Evolutionary conservation across 2,113 vertebrate species (phyloP), one percentile per base, ranked within the genome.

Genomic region (Dasyornis broadbenti): DNA sequence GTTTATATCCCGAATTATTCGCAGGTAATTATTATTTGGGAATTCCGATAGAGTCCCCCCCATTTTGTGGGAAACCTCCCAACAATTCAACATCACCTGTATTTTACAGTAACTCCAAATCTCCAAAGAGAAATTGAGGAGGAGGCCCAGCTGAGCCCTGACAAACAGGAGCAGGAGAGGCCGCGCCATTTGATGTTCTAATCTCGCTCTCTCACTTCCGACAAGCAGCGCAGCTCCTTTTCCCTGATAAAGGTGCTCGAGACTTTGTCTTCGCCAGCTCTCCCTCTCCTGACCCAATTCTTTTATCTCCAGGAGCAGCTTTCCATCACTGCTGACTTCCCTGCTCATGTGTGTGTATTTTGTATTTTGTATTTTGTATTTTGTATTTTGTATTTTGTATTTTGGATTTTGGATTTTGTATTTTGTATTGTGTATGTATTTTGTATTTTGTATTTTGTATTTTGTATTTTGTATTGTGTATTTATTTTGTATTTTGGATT

Each of bases 391-490:
- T n/a, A 37, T 70, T 70, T 64, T 9, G 15, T 12, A 17, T 13
- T 24, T 65, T 35, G 3, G 15, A n/a, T 28, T 19, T 26, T 15
- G 26, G 53, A 15, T 61, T 28, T 64, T 15, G n/a, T n/a, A 37
- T 70, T 70, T 64, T 47, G 7, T 33, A n/a, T n/a, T 9, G 3
- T 6, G 11, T 0, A 0, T 9, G 15, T 12, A 17, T 13, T 24
- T 65, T 35, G 3, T 19, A n/a, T 28, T 19, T 26, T 15, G 26
- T 57, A 15, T 61, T 28, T 64, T 15, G n/a, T n/a, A 37, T 70
- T 70, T 64, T 47, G 7, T 33, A n/a, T n/a, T n/a, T n/a, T n/a
- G n/a, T n/a, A n/a, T n/a, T 9, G 3, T 6, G 11, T 0, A 0
- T 9, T 13, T 12, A 17, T 13, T 24, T 65, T 35, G 3, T 19